Conservation (phyloP, 2,888 invertebrate genomes). For the Zonitis immaculata region DNA sequence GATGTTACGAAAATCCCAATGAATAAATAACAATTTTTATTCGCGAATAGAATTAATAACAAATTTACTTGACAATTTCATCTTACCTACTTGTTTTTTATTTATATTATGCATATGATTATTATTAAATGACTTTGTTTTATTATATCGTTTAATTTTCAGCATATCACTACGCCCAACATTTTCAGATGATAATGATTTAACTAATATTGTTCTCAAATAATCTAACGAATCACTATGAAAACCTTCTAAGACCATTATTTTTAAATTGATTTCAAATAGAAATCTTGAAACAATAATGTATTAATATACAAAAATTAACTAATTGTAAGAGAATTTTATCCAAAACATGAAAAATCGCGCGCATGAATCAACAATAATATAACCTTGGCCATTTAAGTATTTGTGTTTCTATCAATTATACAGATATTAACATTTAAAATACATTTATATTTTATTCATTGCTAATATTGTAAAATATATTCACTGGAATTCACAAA, state of each 20-base stretch:
- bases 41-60: background rate
- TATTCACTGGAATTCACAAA: background rate
- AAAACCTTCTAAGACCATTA: slow-evolving; percentile 25
- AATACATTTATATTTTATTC: background rate
- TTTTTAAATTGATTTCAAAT: too few species aligned
- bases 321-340: slow-evolving; percentile 5
- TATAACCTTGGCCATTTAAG: slow-evolving; percentile 29
- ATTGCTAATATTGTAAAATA: background rate
- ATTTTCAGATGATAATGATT: slow-evolving; percentile 55
- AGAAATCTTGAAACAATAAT: slow-evolving; percentile 5
- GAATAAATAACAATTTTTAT: background rate
- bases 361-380: slow-evolving; percentile 22
- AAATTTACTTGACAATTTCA: background rate
- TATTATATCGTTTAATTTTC: slow-evolving; percentile 24
- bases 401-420: slow-evolving; percentile 20
- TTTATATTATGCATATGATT: background rate
- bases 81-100: slow-evolving; percentile 1
- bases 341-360: slow-evolving; percentile 17
- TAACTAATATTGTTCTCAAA: slow-evolving; percentile 54
- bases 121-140: slow-evolving; percentile 11
- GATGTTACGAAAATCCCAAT: background rate
- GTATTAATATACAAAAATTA: slow-evolving; percentile 4
- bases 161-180: slow-evolving; percentile 50
- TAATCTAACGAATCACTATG: slow-evolving; percentile 51
- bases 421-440: slow-evolving; percentile 16